Percentiles rank a stretch among this genome's conserved stretches.
Conservation (phyloP, 1,140 invertebrate species). For the Caerostris darwini region DNA sequence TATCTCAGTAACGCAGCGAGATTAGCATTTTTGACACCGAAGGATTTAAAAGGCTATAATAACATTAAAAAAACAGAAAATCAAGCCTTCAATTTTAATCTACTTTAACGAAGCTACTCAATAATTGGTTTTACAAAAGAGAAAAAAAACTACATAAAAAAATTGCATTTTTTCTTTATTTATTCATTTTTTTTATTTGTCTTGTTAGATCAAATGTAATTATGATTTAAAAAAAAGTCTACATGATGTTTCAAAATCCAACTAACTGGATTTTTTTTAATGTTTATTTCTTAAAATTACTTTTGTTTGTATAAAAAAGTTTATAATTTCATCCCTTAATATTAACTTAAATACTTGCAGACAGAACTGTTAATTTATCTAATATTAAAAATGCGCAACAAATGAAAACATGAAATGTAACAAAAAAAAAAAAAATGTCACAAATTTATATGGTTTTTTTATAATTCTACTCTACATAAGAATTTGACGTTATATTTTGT, state of each 20-base stretch:
- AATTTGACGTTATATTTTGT: no score
- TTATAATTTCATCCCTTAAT: not conserved
- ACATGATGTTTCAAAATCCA: not conserved
- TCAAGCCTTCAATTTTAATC: conserved; percentile 48
- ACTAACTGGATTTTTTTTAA: no score
- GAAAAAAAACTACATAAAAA: not conserved
- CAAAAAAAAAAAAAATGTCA: no score
- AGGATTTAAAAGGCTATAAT: conserved; percentile 41
- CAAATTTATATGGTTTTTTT: no score
- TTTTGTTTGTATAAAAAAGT: not conserved
- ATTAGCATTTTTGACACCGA: conserved; percentile 26
- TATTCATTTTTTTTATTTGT: not conserved
- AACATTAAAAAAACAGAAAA: not conserved
- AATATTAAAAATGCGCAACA: no score
- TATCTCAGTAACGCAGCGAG: conserved; percentile 23
- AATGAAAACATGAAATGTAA: no score
- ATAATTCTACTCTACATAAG: no score
- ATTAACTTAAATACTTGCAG: no score
- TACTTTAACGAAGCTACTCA: conserved; percentile 30
- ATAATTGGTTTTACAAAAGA: not conserved
- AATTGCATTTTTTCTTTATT: not conserved
- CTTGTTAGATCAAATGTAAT: not conserved
- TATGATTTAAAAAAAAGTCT: not conserved
- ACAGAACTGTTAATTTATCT: no score
- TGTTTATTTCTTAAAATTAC: not conserved